phyloP scores from a whole-genome alignment of 2,113 vertebrate genomes.

The Xyrauchen texanus region DNA sequence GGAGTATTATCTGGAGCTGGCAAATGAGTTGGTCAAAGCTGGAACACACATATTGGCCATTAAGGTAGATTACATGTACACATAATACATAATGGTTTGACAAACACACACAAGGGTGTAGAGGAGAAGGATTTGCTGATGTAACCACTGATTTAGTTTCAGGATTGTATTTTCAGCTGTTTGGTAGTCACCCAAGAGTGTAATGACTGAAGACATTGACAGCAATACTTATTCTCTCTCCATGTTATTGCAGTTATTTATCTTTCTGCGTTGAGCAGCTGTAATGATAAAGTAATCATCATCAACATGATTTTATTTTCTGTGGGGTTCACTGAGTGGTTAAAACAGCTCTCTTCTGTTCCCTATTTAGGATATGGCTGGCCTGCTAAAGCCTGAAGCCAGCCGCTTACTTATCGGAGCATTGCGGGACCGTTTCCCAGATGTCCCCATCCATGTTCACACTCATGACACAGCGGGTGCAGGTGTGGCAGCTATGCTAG shows the following conservation, averaged over 20 bases:
- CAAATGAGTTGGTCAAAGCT: conserved; percentile 84
- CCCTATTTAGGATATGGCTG: conserved; percentile 85
- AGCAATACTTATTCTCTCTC: background rate
- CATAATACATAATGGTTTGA: background rate
- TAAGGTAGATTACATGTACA: conserved; percentile 74
- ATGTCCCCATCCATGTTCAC: conserved; percentile 88
- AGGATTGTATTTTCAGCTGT: conserved; percentile 7
- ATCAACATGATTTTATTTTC: background rate
- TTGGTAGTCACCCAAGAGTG: conserved; percentile 7
- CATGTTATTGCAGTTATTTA: background rate
- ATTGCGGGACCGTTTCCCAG: conserved; percentile 85
- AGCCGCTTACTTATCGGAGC: conserved; percentile 80
- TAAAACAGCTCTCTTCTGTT: conserved; percentile 1
- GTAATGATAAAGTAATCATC: conserved; percentile 17
- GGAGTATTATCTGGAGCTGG: conserved; percentile 85
- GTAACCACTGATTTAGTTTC: background rate
- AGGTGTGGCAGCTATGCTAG: conserved; percentile 88
- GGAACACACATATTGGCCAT: conserved; percentile 90
- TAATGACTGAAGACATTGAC: conserved; percentile 6
- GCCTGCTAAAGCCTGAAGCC: conserved; percentile 83
- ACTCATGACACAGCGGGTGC: conserved; percentile 92
- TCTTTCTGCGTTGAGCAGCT: background rate
- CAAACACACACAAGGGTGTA: background rate
- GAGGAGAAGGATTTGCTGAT: background rate
- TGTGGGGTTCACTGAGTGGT: background rate